Conservation (phyloP, 2,888 invertebrate species). For the Lithophane semibrunnea region DNA sequence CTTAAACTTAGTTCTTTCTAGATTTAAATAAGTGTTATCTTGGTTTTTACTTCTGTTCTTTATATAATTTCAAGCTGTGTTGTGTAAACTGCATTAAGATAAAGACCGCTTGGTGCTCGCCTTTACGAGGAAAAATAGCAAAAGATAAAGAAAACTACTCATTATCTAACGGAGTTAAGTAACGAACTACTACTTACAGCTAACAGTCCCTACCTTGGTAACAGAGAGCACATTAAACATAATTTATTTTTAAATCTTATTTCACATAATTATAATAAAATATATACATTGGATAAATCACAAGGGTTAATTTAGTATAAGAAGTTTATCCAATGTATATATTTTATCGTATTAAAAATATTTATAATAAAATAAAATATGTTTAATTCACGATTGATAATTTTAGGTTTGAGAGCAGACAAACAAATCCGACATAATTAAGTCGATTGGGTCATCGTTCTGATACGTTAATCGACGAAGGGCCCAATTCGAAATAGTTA, state of each 20-base stretch:
- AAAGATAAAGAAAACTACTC: conserved; percentile 19
- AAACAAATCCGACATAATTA: not conserved
- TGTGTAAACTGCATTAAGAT: conserved; percentile 67
- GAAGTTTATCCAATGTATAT: no score
- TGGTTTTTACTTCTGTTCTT: conserved; percentile 1
- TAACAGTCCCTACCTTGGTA: not conserved
- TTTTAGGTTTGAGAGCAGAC: not conserved
- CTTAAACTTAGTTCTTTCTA: conserved; percentile 18
- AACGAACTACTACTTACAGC: conserved; percentile 8
- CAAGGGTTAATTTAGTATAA: no score
- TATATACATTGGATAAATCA: no score
- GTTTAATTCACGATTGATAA: no score
- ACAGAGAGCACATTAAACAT: not conserved
- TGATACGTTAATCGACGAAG: not conserved
- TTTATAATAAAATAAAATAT: no score
- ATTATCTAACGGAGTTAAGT: conserved; percentile 23
- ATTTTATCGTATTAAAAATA: no score
- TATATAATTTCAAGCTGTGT: conserved; percentile 37
- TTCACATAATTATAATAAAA: no score
- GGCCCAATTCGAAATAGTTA: not conserved
- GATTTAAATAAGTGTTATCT: conserved; percentile 33
- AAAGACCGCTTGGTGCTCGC: conserved; percentile 47
- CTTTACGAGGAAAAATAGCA: conserved; percentile 17
- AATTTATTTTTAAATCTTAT: not conserved
- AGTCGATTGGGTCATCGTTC: not conserved